A percentile compares a stretch with the other conserved stretches of the same genome.
phyloP scores from a whole-genome alignment of 2,888 invertebrate genomes.

The Rhamnusium bicolor region DNA sequence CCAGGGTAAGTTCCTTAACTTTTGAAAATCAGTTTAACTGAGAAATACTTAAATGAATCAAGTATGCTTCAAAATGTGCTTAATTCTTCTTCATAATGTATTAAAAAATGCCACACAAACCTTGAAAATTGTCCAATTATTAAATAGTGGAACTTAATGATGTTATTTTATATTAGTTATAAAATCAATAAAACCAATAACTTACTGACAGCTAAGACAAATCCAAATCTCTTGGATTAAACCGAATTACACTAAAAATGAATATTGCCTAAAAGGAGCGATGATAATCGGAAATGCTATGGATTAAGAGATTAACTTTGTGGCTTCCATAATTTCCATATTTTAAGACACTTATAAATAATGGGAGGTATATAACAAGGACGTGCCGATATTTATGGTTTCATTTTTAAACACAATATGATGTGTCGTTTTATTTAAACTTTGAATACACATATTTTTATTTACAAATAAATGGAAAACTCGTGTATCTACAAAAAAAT shows the following conservation, averaged over 20 bases:
- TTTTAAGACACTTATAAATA: slow-evolving; percentile 7
- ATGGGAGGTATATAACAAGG: neutral
- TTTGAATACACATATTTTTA: too few relatives aligned
- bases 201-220: slow-evolving; percentile 49
- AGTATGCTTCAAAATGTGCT: too few relatives aligned
- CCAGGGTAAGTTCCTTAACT: too few relatives aligned
- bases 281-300: slow-evolving; percentile 60
- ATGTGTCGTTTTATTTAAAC: neutral
- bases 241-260: slow-evolving; percentile 62
- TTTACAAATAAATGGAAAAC: too few relatives aligned
- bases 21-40: too few relatives aligned
- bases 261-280: slow-evolving; percentile 61
- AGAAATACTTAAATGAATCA: too few relatives aligned
- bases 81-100: too few relatives aligned
- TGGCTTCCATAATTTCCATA: slow-evolving; percentile 9
- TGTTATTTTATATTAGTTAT: slow-evolving; percentile 13
- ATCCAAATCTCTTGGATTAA: slow-evolving; percentile 57
- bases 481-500: too few relatives aligned
- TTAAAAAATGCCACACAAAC: too few relatives aligned
- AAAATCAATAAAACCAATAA: slow-evolving; percentile 29
- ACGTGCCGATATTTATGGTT: neutral
- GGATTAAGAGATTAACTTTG: slow-evolving; percentile 50
- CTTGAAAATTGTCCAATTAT: neutral
- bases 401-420: neutral
- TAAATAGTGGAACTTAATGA: slow-evolving; percentile 10